These are phyloP conservation scores for Okamejei kenojei DNA, from an alignment of 2,797 vertebrate species.

Conservation along the genomic window DNA sequence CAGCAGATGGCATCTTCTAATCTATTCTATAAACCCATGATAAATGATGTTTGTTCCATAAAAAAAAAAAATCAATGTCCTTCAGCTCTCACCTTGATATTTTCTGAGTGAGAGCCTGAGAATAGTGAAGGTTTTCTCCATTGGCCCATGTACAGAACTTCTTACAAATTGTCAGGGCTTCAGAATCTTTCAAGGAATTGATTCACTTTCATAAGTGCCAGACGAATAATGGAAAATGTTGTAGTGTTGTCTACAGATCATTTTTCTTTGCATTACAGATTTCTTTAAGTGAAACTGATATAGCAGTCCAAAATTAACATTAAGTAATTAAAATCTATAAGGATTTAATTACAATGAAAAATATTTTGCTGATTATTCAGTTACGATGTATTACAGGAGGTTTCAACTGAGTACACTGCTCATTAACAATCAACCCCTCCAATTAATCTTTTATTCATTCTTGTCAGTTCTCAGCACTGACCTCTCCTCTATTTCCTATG, in stretches of 20 bases:
- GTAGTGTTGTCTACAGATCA: neutral
- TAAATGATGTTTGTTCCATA: conserved; percentile 18
- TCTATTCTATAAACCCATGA: conserved; percentile 15
- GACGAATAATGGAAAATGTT: neutral
- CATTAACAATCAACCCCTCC: neutral
- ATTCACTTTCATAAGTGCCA: neutral
- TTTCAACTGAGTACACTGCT: neutral
- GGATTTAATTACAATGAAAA: neutral
- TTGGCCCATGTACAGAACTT: neutral
- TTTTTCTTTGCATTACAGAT: neutral
- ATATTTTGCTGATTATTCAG: neutral
- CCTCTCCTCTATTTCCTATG: neutral
- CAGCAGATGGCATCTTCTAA: conserved; percentile 7
- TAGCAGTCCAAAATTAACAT: neutral
- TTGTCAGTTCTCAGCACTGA: neutral
- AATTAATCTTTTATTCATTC: neutral
- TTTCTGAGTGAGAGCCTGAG: neutral
- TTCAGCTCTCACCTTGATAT: conserved; percentile 27
- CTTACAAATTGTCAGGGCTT: neutral
- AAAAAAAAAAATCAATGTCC: neutral
- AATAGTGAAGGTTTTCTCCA: neutral
- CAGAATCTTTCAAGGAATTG: neutral
- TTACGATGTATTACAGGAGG: neutral
- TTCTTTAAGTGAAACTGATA: no score
- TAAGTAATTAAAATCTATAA: neutral